Evolutionary conservation across 2,113 vertebrate species (phyloP).

Genomic region (Bostrychus sinensis): DNA sequence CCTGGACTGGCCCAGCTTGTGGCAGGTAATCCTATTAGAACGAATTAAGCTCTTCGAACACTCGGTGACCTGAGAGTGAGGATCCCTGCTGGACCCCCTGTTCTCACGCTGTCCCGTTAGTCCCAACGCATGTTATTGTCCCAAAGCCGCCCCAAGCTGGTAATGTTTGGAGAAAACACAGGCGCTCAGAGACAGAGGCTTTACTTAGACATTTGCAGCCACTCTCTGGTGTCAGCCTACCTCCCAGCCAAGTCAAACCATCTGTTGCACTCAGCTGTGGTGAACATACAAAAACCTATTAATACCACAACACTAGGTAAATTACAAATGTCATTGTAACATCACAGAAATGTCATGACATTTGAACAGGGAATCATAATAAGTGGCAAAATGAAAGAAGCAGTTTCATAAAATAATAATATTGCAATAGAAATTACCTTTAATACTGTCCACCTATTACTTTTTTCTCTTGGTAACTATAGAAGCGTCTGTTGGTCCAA

Average conservation of each 20-base stretch:
- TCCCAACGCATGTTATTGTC: slow-evolving; percentile 20
- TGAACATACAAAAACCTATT: neutral
- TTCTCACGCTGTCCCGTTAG: slow-evolving; percentile 42
- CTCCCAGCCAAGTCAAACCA: slow-evolving; percentile 12
- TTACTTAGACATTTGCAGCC: slow-evolving; percentile 1
- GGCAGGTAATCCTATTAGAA: slow-evolving; percentile 71
- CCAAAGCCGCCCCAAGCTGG: neutral
- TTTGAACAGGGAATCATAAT: neutral
- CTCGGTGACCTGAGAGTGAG: slow-evolving; percentile 41
- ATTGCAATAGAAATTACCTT: neutral
- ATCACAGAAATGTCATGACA: neutral
- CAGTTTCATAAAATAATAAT: neutral
- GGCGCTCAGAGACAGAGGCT: slow-evolving; percentile 8
- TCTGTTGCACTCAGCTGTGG: neutral
- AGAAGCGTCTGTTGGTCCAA: slow-evolving; percentile 17
- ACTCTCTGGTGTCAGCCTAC: neutral
- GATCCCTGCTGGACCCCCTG: slow-evolving; percentile 16
- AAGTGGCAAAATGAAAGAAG: neutral
- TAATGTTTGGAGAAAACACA: neutral
- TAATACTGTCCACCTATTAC: neutral
- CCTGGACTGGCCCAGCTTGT: slow-evolving; percentile 54
- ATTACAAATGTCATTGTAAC: neutral
- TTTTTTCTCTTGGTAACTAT: neutral
- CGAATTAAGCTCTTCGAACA: slow-evolving; percentile 61
- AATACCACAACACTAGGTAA: neutral